Evolutionary conservation across 2,797 vertebrate species (phyloP).

Genomic region (Galagoides demidoff): DNA sequence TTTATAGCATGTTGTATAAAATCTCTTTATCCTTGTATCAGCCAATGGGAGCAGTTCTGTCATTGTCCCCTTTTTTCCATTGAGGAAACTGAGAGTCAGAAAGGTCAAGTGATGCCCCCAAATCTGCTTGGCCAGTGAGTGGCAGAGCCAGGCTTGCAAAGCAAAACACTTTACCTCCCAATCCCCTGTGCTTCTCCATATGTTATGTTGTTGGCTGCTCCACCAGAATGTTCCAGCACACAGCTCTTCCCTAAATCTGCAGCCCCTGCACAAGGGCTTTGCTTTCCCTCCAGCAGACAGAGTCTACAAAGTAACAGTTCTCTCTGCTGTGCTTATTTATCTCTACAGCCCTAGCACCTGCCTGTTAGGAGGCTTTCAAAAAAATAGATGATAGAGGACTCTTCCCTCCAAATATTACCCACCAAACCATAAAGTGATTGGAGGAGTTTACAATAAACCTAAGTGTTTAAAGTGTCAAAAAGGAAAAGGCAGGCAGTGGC

Average conservation of each 20-base stretch:
- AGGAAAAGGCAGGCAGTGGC: background rate
- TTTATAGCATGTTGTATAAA: background rate
- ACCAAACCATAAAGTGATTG: slow-evolving; percentile 27
- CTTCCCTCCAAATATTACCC: background rate
- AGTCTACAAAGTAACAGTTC: background rate
- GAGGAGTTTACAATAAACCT: slow-evolving; percentile 38
- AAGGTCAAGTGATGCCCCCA: background rate
- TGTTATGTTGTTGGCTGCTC: rapidly evolving
- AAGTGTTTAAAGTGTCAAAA: slow-evolving; percentile 39
- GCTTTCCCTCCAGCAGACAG: background rate
- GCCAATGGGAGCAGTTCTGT: background rate
- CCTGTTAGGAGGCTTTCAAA: background rate
- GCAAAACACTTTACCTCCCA: background rate
- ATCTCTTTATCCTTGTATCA: background rate
- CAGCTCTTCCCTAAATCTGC: background rate
- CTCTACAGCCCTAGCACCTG: background rate
- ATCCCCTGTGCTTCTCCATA: background rate
- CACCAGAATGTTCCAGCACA: background rate
- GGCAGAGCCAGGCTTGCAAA: background rate
- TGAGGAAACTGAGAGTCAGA: background rate
- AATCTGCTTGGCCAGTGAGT: background rate
- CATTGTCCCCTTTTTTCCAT: background rate
- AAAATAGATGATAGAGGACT: background rate
- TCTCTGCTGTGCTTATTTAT: background rate
- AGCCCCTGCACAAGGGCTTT: rapidly evolving